A percentile compares a stretch with the other conserved stretches of the same genome.
These are phyloP conservation scores for Ophonus ardosiacus DNA, from an alignment of 2,888 invertebrate species.

Conservation along the genomic window DNA sequence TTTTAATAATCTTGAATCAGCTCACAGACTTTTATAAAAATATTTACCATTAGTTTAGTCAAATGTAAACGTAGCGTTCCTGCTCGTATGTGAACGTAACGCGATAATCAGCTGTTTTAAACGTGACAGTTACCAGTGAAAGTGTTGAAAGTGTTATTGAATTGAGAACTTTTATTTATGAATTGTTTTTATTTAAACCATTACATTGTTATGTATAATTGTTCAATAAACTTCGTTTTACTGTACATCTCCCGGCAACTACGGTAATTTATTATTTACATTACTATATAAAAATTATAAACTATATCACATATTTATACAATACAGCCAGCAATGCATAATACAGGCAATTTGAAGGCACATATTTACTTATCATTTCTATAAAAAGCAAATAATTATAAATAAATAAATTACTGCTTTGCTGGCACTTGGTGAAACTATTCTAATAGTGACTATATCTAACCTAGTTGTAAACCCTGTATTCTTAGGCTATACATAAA, in stretches of 20 bases:
- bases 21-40: constrained; percentile 10
- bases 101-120: neutral
- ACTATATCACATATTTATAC: constrained; percentile 42
- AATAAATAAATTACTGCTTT: constrained; percentile 37
- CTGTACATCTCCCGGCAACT: constrained; percentile 1
- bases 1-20: neutral
- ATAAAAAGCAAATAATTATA: constrained; percentile 21
- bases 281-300: constrained; percentile 29
- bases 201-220: constrained; percentile 27
- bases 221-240: constrained; percentile 19
- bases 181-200: constrained; percentile 33
- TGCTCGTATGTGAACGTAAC: neutral
- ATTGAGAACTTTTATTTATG: constrained; percentile 16
- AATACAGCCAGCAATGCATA: constrained; percentile 27
- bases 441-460: constrained; percentile 21
- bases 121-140: constrained; percentile 17
- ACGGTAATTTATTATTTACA: constrained; percentile 13
- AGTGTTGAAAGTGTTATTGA: constrained; percentile 16
- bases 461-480: constrained; percentile 24
- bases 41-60: neutral
- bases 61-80: neutral
- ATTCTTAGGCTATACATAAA: constrained; percentile 20
- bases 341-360: constrained; percentile 44
- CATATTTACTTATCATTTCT: constrained; percentile 2
- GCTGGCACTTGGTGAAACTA: constrained; percentile 21